Evolutionary conservation across 2,797 vertebrate species (phyloP).

Genomic region (Aulostomus chinensis): DNA sequence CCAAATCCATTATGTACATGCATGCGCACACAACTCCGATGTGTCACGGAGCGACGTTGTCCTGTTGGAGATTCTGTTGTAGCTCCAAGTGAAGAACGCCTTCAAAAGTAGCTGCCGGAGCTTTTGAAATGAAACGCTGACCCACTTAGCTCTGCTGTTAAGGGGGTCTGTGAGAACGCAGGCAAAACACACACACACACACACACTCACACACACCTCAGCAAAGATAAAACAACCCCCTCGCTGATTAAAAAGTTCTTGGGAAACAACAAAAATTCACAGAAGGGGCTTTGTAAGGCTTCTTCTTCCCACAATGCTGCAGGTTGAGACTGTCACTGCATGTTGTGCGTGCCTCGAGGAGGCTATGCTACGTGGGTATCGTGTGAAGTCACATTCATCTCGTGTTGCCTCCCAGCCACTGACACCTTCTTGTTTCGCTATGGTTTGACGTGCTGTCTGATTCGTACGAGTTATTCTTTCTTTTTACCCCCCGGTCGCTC

Average conservation of each 20-base stretch:
- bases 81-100: conserved; percentile 10
- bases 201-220: conserved; percentile 16
- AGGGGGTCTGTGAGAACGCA: background rate
- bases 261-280: conserved; percentile 50
- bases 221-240: conserved; percentile 32
- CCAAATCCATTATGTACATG: background rate
- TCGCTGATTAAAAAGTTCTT: conserved; percentile 41
- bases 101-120: conserved; percentile 33
- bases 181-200: conserved; percentile 21
- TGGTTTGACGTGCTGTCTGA: conserved; percentile 54
- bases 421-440: conserved; percentile 45
- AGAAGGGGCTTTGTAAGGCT: conserved; percentile 20
- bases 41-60: conserved; percentile 13
- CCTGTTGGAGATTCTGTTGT: conserved; percentile 15
- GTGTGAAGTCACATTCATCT: conserved; percentile 15
- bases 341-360: conserved; percentile 15
- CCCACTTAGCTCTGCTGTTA: conserved; percentile 60
- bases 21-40: background rate
- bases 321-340: conserved; percentile 15
- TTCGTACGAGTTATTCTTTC: conserved; percentile 26
- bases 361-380: background rate
- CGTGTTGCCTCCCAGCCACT: conserved; percentile 48
- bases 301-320: conserved; percentile 29
- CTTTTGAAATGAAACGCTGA: conserved; percentile 59
- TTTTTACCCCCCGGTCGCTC: conserved; percentile 8